Percentiles rank a stretch among this genome's conserved stretches.
These are phyloP conservation scores for Engraulis encrasicolus DNA, from an alignment of 2,113 vertebrate genomes.

Conservation along the genomic window DNA sequence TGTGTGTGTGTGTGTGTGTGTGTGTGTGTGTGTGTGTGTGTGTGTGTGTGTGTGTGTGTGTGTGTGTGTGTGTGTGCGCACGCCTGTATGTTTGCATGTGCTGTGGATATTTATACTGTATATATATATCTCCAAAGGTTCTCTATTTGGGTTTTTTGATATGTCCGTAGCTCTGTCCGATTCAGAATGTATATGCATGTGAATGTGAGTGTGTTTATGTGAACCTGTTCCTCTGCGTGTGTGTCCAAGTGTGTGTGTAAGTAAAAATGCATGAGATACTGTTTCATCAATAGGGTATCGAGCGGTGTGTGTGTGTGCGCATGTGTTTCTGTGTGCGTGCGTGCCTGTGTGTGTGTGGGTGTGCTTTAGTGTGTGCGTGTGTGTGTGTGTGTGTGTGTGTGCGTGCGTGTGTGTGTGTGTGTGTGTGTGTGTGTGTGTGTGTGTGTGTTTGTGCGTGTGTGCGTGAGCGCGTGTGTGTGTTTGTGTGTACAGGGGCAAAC, in stretches of 20 bases:
- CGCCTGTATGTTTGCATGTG: no score
- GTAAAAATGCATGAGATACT: no score
- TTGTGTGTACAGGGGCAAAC: slow-evolving; percentile 36
- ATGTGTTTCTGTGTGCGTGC: not conserved
- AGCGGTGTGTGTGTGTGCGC: not conserved
- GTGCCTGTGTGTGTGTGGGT: no score
- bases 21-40: not conserved
- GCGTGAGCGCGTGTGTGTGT: no score
- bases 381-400: not conserved
- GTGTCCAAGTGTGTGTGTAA: no score
- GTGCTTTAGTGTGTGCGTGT: not conserved
- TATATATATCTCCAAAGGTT: not conserved
- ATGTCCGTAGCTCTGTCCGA: not conserved
- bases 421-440: not conserved
- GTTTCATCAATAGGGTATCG: no score
- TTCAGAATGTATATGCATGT: not conserved
- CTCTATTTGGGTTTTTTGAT: not conserved
- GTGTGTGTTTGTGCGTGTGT: no score
- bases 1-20: not conserved
- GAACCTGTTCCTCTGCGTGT: no score
- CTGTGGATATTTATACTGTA: no score
- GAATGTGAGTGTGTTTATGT: not conserved
- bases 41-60: not conserved
- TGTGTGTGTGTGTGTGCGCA: no score
- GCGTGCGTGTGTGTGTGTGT: not conserved